Evolutionary conservation across 2,888 invertebrate species (phyloP).

Genomic region (Sarcophaga rosellei): DNA sequence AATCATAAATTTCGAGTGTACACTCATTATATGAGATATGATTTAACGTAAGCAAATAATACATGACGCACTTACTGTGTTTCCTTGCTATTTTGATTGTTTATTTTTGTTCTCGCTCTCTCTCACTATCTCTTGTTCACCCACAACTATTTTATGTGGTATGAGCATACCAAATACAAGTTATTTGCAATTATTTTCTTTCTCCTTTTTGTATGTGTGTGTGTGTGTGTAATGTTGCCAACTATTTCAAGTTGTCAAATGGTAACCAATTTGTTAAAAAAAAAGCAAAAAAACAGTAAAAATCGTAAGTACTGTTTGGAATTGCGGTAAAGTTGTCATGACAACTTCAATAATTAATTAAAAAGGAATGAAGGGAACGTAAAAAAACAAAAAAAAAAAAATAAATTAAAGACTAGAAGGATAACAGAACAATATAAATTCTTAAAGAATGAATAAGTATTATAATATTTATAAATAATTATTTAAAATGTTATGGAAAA

Average conservation of each 20-base stretch:
- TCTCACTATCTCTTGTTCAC: neutral
- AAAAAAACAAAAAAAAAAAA: neutral
- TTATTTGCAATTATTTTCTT: neutral
- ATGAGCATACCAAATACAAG: neutral
- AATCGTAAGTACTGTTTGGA: neutral
- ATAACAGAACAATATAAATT: neutral
- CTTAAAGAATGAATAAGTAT: no score
- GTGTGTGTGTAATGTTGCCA: constrained; percentile 1
- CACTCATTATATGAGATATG: neutral
- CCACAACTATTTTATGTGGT: neutral
- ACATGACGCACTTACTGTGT: constrained; percentile 36
- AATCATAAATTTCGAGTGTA: constrained; percentile 23
- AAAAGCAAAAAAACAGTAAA: neutral
- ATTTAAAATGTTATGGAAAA: no score
- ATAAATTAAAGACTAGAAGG: neutral
- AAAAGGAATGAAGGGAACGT: no score
- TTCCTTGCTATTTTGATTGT: neutral
- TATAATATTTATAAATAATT: no score
- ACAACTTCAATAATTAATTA: constrained; percentile 26
- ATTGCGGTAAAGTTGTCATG: constrained; percentile 43
- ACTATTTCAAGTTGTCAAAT: neutral
- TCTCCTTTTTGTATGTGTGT: neutral
- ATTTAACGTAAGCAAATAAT: constrained; percentile 24
- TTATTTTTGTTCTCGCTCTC: neutral
- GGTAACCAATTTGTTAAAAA: neutral